Evolutionary conservation across 2,888 invertebrate genomes (phyloP).

Genomic region (Eucriotettix oculatus): DNA sequence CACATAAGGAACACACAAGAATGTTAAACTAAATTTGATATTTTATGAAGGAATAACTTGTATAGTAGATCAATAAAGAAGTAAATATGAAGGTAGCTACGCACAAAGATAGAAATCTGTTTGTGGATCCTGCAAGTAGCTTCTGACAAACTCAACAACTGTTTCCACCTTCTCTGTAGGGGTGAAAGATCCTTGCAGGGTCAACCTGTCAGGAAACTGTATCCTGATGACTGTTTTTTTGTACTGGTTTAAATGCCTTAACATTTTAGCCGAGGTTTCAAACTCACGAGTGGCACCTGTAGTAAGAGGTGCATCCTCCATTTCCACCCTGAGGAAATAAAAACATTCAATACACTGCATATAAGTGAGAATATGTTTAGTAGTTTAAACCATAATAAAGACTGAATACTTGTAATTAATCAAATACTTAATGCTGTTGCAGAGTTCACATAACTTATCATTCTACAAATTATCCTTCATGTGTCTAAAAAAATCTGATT

Average conservation of each 20-base stretch:
- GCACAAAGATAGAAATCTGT: conserved; percentile 47
- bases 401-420: no score
- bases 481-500: no score
- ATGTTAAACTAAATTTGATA: no score
- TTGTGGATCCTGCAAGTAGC: conserved; percentile 46
- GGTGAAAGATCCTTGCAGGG: conserved; percentile 72
- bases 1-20: no score
- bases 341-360: no score
- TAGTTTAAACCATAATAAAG: no score
- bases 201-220: conserved; percentile 71
- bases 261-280: conserved; percentile 35
- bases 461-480: no score
- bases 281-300: conserved; percentile 45
- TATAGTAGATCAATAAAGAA: no score
- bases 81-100: neutral
- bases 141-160: conserved; percentile 56
- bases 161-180: conserved; percentile 56
- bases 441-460: no score
- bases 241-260: conserved; percentile 46
- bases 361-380: no score
- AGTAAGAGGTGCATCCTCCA: conserved; percentile 57
- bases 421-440: no score
- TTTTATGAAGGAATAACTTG: no score
- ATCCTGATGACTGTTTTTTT: conserved; percentile 64
- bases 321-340: conserved; percentile 26